Evolutionary conservation across 2,113 vertebrate genomes (phyloP).

Genomic region (Phalacrocorax brasilianus): DNA sequence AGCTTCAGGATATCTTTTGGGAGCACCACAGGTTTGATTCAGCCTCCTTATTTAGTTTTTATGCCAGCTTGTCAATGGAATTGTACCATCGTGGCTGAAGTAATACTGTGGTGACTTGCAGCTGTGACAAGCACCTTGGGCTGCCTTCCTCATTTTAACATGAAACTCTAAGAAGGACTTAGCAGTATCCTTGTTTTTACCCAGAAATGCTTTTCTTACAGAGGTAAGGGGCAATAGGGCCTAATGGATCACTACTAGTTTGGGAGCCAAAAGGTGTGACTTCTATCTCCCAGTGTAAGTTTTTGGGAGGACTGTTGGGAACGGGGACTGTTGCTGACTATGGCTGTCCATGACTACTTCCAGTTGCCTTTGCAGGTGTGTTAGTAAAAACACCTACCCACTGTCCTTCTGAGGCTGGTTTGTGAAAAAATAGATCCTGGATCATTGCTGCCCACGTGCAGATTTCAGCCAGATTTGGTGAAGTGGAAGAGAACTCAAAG

Average conservation of each 20-base stretch:
- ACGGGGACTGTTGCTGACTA: not conserved
- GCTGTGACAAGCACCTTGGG: not conserved
- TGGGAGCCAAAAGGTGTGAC: not conserved
- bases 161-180: not conserved
- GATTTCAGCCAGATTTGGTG: not conserved
- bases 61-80: not conserved
- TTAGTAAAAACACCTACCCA: not conserved
- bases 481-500: not conserved
- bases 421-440: not conserved
- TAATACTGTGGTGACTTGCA: not conserved
- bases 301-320: not conserved
- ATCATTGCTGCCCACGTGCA: not conserved
- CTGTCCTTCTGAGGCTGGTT: not conserved
- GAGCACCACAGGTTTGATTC: not conserved
- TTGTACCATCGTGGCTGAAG: not conserved
- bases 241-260: not conserved
- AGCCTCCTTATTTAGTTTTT: not conserved
- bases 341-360: not conserved
- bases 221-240: not conserved
- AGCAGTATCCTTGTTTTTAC: not conserved
- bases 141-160: not conserved
- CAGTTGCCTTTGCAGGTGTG: not conserved
- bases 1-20: not conserved
- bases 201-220: not conserved
- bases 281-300: not conserved